phyloP scores from a whole-genome alignment of 2,113 vertebrate species.

The Engraulis encrasicolus region DNA sequence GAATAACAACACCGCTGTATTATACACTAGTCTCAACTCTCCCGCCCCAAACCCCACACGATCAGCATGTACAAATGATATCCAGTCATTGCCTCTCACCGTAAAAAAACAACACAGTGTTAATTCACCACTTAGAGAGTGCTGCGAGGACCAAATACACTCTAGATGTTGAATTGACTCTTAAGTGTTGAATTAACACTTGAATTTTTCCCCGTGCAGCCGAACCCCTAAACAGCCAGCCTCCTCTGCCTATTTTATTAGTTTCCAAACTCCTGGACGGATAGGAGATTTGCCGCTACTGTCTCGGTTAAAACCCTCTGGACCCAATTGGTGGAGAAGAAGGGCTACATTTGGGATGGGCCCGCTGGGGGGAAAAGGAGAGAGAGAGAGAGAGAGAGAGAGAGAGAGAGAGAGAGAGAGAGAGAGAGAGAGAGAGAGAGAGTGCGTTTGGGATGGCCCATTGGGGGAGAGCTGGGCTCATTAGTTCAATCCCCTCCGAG shows the following conservation, averaged over 20 bases:
- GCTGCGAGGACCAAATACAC: too few species aligned
- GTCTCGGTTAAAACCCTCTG: constrained; percentile 79
- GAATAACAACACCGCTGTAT: constrained; percentile 50
- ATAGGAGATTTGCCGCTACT: constrained; percentile 69
- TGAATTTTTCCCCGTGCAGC: too few species aligned
- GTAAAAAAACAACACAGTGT: too few species aligned
- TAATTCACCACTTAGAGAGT: too few species aligned
- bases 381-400: too few species aligned
- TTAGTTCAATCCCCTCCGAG: constrained; percentile 82
- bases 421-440: too few species aligned
- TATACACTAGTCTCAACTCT: constrained; percentile 26
- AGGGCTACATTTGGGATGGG: constrained; percentile 75
- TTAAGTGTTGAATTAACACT: too few species aligned
- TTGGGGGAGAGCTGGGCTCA: constrained; percentile 78
- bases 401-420: too few species aligned
- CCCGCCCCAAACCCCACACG: constrained; percentile 35
- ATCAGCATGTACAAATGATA: too few species aligned
- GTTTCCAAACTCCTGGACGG: constrained; percentile 75
- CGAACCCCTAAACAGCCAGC: too few species aligned
- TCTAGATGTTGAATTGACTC: too few species aligned
- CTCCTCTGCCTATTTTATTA: constrained; percentile 74
- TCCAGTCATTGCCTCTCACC: too few species aligned
- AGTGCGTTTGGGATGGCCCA: constrained; percentile 78
- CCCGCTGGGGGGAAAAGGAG: constrained; percentile 78
- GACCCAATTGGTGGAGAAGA: constrained; percentile 82